Conservation (phyloP, 2,797 vertebrate genomes). For the Rhadinocentrus ornatus region DNA sequence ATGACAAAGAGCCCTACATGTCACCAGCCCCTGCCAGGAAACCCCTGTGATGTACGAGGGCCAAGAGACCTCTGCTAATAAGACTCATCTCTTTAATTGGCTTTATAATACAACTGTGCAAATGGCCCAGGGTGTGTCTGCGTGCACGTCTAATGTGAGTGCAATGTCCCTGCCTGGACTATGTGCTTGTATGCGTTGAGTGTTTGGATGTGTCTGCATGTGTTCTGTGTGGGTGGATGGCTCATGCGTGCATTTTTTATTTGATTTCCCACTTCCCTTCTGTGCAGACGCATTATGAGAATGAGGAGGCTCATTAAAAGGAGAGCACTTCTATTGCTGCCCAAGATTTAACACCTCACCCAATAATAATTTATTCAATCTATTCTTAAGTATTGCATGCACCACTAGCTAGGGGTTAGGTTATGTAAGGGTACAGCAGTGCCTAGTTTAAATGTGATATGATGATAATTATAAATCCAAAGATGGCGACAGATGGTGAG, state of each 20-base stretch:
- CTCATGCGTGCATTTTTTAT: conserved; percentile 47
- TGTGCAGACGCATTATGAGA: conserved; percentile 48
- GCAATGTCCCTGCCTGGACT: conserved; percentile 10
- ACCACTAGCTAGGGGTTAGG: conserved; percentile 61
- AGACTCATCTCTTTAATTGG: conserved; percentile 85
- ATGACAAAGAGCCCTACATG: conserved; percentile 70
- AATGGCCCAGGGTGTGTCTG: conserved; percentile 50
- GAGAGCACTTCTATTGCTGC: conserved; percentile 62
- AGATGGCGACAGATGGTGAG: conserved; percentile 67
- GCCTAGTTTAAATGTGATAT: conserved; percentile 71
- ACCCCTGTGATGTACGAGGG: conserved; percentile 77
- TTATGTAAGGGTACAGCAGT: conserved; percentile 70
- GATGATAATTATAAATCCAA: conserved; percentile 76
- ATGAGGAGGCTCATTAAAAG: conserved; percentile 70
- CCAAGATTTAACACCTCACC: conserved; percentile 74
- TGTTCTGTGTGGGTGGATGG: conserved; percentile 12
- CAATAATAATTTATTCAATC: conserved; percentile 79
- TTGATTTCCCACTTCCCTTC: conserved; percentile 41
- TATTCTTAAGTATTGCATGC: conserved; percentile 75
- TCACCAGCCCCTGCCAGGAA: conserved; percentile 75
- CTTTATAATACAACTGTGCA: conserved; percentile 66
- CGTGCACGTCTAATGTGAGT: not conserved
- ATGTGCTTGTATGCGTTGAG: conserved; percentile 16
- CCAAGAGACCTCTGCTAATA: conserved; percentile 78
- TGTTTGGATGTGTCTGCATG: conserved; percentile 18